Evolutionary conservation across 2,888 invertebrate species (phyloP).

Genomic region (Formica aserva): DNA sequence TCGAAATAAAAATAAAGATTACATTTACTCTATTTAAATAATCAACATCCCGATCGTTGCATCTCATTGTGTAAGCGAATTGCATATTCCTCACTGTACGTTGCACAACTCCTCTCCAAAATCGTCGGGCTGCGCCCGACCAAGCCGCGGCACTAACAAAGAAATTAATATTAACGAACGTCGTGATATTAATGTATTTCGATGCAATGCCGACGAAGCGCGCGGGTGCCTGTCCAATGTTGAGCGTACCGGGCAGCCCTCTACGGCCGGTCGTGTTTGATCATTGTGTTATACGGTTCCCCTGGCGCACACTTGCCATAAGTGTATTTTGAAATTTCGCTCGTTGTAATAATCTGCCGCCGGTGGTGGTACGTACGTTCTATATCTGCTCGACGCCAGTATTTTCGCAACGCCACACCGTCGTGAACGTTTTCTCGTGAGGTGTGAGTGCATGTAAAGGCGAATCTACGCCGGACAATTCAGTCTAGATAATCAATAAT

Average conservation of each 20-base stretch:
- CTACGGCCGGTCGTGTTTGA: conserved; percentile 77
- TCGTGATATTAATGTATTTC: conserved; percentile 70
- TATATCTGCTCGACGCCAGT: conserved; percentile 61
- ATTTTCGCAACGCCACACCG: conserved; percentile 73
- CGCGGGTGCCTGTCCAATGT: conserved; percentile 61
- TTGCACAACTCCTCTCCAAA: conserved; percentile 17
- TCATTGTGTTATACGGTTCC: conserved; percentile 83
- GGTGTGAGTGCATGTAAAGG: conserved; percentile 62
- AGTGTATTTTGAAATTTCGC: conserved; percentile 83
- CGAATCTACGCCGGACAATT: conserved; percentile 27
- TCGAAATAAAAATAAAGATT: conserved; percentile 35
- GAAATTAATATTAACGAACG: conserved; percentile 54
- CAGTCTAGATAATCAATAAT: background rate
- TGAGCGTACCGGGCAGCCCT: conserved; percentile 66
- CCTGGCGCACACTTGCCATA: conserved; percentile 80
- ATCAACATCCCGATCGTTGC: conserved; percentile 35
- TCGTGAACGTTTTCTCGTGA: conserved; percentile 56
- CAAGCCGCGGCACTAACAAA: conserved; percentile 48
- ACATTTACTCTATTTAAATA: conserved; percentile 30
- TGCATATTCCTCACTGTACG: conserved; percentile 13
- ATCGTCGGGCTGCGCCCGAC: conserved; percentile 24
- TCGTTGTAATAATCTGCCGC: conserved; percentile 81
- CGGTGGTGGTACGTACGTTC: conserved; percentile 64
- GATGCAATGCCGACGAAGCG: conserved; percentile 66
- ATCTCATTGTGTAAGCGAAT: conserved; percentile 15